These are phyloP conservation scores for Coelinius sp. DNA, from an alignment of 2,888 invertebrate genomes.

Conservation along the genomic window DNA sequence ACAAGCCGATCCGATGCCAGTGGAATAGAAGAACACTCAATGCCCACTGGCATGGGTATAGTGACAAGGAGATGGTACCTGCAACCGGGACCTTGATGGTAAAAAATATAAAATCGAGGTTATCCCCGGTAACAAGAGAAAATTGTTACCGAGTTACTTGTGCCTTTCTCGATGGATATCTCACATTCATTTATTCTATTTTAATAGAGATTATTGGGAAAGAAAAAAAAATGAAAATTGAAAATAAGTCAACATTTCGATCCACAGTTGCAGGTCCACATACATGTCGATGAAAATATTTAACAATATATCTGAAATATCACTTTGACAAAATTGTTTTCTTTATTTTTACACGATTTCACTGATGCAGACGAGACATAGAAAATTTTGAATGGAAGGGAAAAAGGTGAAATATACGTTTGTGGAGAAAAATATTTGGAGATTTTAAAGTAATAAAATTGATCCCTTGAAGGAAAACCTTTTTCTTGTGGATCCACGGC, in stretches of 20 bases:
- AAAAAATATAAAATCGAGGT: constrained; percentile 45
- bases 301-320: too few relatives aligned
- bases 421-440: too few relatives aligned
- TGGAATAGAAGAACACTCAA: constrained; percentile 38
- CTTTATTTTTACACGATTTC: too few relatives aligned
- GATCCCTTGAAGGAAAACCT: too few relatives aligned
- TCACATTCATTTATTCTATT: constrained; percentile 30
- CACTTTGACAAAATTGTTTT: too few relatives aligned
- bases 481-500: too few relatives aligned
- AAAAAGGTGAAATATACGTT: too few relatives aligned
- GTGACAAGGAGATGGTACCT: constrained; percentile 36
- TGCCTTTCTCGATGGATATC: constrained; percentile 34
- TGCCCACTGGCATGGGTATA: not conserved
- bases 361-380: too few relatives aligned
- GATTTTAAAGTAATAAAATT: too few relatives aligned
- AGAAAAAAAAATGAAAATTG: not conserved
- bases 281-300: too few relatives aligned
- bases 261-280: not conserved
- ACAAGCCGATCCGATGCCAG: constrained; percentile 22
- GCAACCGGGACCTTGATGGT: constrained; percentile 34
- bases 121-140: constrained; percentile 47
- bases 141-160: constrained; percentile 38
- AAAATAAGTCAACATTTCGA: not conserved
- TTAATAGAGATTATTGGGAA: not conserved
- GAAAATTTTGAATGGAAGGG: too few relatives aligned